Evolutionary conservation across 2,113 vertebrate genomes (phyloP).

Genomic region (Plectropomus leopardus): DNA sequence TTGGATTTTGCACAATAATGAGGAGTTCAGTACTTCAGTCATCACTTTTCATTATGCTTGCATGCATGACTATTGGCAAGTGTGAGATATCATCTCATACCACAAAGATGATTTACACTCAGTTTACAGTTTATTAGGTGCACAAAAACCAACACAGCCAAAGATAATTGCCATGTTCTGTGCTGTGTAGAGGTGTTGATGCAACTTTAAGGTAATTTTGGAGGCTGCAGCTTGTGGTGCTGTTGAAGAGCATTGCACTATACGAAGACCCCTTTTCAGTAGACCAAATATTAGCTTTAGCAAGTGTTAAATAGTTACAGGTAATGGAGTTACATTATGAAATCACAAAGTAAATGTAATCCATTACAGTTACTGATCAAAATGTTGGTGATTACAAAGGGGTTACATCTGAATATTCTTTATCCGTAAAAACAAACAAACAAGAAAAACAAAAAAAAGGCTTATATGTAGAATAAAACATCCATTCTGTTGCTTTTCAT

Average conservation of each 20-base stretch:
- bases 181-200: neutral
- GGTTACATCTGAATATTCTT: too few relatives aligned
- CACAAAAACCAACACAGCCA: neutral
- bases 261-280: neutral
- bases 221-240: neutral
- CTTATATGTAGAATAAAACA: too few relatives aligned
- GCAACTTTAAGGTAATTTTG: neutral
- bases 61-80: neutral
- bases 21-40: slow-evolving; percentile 31
- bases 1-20: too few relatives aligned
- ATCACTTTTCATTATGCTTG: slow-evolving; percentile 25
- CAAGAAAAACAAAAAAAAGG: too few relatives aligned
- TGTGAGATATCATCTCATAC: neutral
- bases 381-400: too few relatives aligned
- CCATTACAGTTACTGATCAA: too few relatives aligned
- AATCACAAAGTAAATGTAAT: too few relatives aligned
- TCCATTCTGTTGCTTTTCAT: too few relatives aligned
- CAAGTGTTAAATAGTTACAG: neutral
- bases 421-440: too few relatives aligned
- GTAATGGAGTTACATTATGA: too few relatives aligned
- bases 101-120: neutral
- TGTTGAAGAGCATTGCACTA: neutral
- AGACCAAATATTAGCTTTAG: neutral
- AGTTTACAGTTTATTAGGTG: slow-evolving; percentile 2
- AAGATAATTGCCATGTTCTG: neutral